Evolutionary conservation across 2,113 vertebrate genomes (phyloP), one percentile per base, ranked within the genome.

Genomic region (Xyrauchen texanus): DNA sequence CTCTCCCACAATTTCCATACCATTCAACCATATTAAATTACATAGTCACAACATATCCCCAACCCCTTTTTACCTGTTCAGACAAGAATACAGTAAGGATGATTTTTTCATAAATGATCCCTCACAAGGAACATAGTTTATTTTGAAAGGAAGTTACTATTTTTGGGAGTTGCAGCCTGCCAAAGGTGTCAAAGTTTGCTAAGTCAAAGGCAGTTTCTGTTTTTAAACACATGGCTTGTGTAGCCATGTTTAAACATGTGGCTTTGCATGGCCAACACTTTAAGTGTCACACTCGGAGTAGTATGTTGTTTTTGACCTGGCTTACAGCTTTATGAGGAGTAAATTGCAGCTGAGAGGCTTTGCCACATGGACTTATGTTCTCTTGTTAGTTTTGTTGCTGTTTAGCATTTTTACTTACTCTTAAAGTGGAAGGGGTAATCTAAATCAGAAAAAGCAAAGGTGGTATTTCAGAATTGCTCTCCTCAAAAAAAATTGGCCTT

Each of bases 131-230:
- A 68, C 11, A 63, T 10, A 12, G 13, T 79, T 12, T 71, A 52
- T 58, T 62, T 84, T 81, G 85, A 86, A 86, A 91, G 88, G 85
- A 60, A 85, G 70, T 9, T 3, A 58, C 69, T 83, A 78, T 79
- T 34, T 34, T 34, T 34, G 21, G 21, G 21, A 34, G 21, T 34
- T 34, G 21, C 21, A 83, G 81, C 82, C 70, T 73, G 88, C 86
- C n/a, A 52, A 34, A 34, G 21, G 86, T 86, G 84, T 88, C 84
- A 73, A 85, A 67, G 86, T 89, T 91, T 84, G 85, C 75, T 34
- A 16, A 55, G 85, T 89, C 82, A 91, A 88, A 90, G 86, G 84
- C 84, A 63, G 76, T 68, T 79, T 69, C 83, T 89, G 87, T 89
- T 82, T 78, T 83, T 77, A 68, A 84, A 79, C 10, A 76, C 68